Percentiles rank a stretch among this genome's conserved stretches.
Evolutionary conservation across 2,888 invertebrate species (phyloP).

Genomic region (Drosophila trichaetosa): DNA sequence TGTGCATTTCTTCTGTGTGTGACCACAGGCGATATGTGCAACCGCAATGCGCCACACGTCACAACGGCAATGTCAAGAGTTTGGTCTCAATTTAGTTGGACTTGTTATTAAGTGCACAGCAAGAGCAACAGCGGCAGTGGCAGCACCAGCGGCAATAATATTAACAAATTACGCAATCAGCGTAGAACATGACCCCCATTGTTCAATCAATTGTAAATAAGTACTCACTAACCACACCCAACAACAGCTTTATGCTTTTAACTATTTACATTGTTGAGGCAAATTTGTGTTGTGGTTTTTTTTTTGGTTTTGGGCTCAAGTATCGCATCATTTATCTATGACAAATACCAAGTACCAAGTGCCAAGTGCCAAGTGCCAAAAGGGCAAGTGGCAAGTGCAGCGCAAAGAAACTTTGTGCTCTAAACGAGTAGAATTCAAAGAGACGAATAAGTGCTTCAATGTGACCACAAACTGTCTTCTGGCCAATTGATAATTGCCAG

Average conservation of each 20-base stretch:
- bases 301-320: slow-evolving; percentile 24
- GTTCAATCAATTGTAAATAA: slow-evolving; percentile 63
- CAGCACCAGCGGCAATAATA: slow-evolving; percentile 24
- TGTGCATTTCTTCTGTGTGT: slow-evolving; percentile 18
- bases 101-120: slow-evolving; percentile 75
- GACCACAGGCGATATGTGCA: slow-evolving; percentile 20
- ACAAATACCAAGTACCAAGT: slow-evolving; percentile 27
- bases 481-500: slow-evolving; percentile 14
- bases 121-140: not conserved
- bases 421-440: not conserved
- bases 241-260: slow-evolving; percentile 40
- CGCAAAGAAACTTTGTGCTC: not conserved
- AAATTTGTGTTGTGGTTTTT: slow-evolving; percentile 60
- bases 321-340: slow-evolving; percentile 29
- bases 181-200: slow-evolving; percentile 39
- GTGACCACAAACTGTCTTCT: slow-evolving; percentile 43
- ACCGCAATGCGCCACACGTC: slow-evolving; percentile 25
- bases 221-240: slow-evolving; percentile 41
- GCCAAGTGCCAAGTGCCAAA: not conserved
- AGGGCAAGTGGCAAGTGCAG: slow-evolving; percentile 8
- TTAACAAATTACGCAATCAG: slow-evolving; percentile 39
- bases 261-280: slow-evolving; percentile 44
- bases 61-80: slow-evolving; percentile 53
- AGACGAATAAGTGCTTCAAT: slow-evolving; percentile 6
- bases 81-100: slow-evolving; percentile 67